Evolutionary conservation across 2,888 invertebrate species (phyloP).

Genomic region (Microctonus hyperodae): DNA sequence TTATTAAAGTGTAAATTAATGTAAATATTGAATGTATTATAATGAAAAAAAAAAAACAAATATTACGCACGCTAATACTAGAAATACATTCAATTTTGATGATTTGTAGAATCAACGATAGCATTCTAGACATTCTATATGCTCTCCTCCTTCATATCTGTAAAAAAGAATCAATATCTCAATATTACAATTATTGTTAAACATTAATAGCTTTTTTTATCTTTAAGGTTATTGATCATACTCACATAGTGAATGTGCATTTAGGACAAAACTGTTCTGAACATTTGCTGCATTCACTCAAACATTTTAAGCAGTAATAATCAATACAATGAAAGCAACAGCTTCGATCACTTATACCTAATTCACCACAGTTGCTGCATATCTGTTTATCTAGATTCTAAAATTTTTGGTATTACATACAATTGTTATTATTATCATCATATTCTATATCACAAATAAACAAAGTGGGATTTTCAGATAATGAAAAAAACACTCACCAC

Average conservation of each 20-base stretch:
- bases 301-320: constrained; percentile 46
- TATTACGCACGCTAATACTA: neutral
- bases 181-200: neutral
- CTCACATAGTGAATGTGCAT: constrained; percentile 52
- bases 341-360: constrained; percentile 37
- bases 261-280: constrained; percentile 49
- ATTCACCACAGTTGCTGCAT: constrained; percentile 45
- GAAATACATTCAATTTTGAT: no score
- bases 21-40: no score
- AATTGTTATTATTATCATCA: no score
- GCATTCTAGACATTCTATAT: constrained; percentile 49
- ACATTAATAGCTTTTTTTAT: neutral
- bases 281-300: constrained; percentile 46
- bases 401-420: constrained; percentile 9
- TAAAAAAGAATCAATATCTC: constrained; percentile 30
- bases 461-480: no score
- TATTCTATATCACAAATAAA: no score
- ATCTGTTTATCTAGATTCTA: constrained; percentile 40
- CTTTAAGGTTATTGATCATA: no score
- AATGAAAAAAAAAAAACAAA: neutral
- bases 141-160: constrained; percentile 49
- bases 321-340: constrained; percentile 53
- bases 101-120: constrained; percentile 41
- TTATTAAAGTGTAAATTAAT: no score
- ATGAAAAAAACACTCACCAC: constrained; percentile 42